Base-by-base conservation (phyloP, 2,888 invertebrate species). In the Sepioteuthis lessoniana region DNA sequence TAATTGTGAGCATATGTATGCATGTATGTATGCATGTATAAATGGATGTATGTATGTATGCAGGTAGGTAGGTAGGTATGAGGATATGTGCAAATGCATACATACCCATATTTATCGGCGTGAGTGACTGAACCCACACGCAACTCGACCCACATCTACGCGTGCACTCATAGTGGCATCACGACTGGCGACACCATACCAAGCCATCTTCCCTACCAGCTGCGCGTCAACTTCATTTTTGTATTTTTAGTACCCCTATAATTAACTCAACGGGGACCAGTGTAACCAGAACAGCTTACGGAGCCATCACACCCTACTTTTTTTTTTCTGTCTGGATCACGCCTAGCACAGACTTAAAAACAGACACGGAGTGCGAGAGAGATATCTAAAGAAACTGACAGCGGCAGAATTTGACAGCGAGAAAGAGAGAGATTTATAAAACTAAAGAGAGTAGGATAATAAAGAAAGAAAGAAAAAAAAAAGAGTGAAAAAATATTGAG, bases 181-280 rank as follows among this genome's bases (percentile, higher is more conserved):
- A 76, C 76, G 76, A 76, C 35, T 76, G 76, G n/a, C 76, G 76
- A 76, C n/a, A 76, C 76, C 76, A 76, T n/a, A 76, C 76, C 76
- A 76, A 76, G 76, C 35, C 10, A 35, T 76, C n/a, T 76, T 35
- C n/a, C n/a, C 19, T n/a, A 76, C 76, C 76, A 76, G 76, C 76
- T 76, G 76, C 76, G 76, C 76, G 76, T 76, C 76, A 76, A n/a
- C 76, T 13, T 76, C 76, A 76, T 76, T 76, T 76, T n/a, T 76
- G 76, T 76, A 76, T 76, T 16, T n/a, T 76, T 76, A 76, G 76
- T 76, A n/a, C n/a, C 76, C 76, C 76, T 76, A 76, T 76, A 76
- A 76, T 76, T 76, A 76, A 76, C 76, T 76, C 76, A 10, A 76
- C 76, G 76, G 76, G 76, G 19, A 76, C 16, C 76, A 10, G 35